Percentiles rank a stretch among this genome's conserved stretches.
phyloP scores from a whole-genome alignment of 2,797 vertebrate species.

The Melanotaenia parkinsoni region DNA sequence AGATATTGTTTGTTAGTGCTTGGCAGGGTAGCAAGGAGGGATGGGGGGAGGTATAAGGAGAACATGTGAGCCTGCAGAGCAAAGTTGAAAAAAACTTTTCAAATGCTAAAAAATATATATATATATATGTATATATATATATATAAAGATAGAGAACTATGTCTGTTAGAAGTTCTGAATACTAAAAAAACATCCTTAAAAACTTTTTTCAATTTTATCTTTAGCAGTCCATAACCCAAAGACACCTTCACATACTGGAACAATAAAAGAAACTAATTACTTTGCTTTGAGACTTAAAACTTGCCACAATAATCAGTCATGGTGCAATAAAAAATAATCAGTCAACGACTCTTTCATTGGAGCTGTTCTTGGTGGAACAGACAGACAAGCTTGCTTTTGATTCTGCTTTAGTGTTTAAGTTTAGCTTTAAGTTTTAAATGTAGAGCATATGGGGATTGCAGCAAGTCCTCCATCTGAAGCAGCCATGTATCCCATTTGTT shows the following conservation, averaged over 20 bases:
- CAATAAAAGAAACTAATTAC: not conserved
- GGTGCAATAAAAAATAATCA: not conserved
- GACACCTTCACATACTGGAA: not conserved
- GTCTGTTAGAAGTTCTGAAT: not conserved
- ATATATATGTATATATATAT: not conserved
- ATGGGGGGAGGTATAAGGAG: not conserved
- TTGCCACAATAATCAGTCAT: not conserved
- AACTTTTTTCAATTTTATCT: not conserved
- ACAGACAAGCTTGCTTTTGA: not conserved
- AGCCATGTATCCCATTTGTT: too few relatives aligned
- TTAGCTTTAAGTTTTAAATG: not conserved
- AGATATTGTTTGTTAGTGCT: constrained; percentile 63
- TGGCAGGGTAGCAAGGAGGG: constrained; percentile 23
- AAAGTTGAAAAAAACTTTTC: not conserved
- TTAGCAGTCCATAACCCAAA: not conserved
- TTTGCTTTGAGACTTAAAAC: not conserved
- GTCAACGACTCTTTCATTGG: not conserved
- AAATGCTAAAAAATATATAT: not conserved
- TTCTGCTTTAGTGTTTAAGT: not conserved
- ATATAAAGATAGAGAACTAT: not conserved
- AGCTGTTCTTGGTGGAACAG: too few relatives aligned
- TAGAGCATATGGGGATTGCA: not conserved
- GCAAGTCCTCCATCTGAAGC: too few relatives aligned
- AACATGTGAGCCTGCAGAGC: constrained; percentile 5
- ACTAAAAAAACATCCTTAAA: not conserved